A percentile compares a stretch with the other conserved stretches of the same genome.
Conservation (phyloP, 2,797 vertebrate species). For the Sebastes dallii region DNA sequence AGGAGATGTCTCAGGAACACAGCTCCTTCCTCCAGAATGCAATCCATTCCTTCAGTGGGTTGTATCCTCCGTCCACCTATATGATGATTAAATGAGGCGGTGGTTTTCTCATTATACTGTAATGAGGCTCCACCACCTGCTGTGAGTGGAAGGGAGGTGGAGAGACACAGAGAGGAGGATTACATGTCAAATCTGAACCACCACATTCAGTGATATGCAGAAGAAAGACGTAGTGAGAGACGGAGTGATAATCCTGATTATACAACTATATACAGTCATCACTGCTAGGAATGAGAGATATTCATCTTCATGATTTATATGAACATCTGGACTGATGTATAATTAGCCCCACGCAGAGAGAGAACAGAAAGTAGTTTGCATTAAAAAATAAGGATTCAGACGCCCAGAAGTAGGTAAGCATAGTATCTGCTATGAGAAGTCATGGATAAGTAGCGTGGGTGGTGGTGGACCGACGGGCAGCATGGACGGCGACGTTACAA, state of each 20-base stretch:
- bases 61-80: conserved; percentile 8
- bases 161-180: not conserved
- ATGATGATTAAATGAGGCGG: conserved; percentile 21
- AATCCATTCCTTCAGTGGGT: not conserved
- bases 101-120: conserved; percentile 41
- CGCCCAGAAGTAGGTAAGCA: too few species aligned
- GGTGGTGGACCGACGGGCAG: too few species aligned
- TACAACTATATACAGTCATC: not conserved
- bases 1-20: not conserved
- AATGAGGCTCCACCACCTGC: conserved; percentile 48
- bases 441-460: not conserved
- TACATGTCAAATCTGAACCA: not conserved
- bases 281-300: not conserved
- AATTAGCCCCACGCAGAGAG: not conserved
- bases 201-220: not conserved
- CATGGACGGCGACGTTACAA: too few species aligned
- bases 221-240: not conserved
- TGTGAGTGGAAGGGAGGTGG: not conserved
- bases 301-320: not conserved
- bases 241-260: not conserved
- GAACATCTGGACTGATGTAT: not conserved
- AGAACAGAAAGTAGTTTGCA: not conserved
- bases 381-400: not conserved
- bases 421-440: not conserved
- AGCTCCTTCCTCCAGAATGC: not conserved